Evolutionary conservation across 2,888 invertebrate genomes (phyloP), one percentile per base, ranked within the genome.

Genomic region (Drosophila stalkeri): DNA sequence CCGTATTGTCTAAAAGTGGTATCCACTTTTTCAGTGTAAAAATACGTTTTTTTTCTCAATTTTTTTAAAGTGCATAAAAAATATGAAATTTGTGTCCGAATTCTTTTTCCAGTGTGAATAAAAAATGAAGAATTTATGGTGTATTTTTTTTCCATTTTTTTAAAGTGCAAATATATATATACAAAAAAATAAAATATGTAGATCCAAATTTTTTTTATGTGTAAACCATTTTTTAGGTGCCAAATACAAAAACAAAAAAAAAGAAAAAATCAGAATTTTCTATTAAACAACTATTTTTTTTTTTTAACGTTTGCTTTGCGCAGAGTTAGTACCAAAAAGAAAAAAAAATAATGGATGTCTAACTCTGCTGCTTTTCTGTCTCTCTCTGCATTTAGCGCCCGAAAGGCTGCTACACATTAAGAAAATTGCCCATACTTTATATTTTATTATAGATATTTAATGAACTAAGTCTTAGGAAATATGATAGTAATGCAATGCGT

Each of bases 21-120:
- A 8, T 12, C 52, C 14, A 27, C 6, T 39, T 27, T 47, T 62
- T 18, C 23, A 41, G 56, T 20, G 57, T 23, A 7, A 31, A 14
- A 33, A 18, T 27, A 47, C 16, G 16, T 27, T 47, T 47, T 47
- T 43, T 46, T 47, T 27, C 27, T 9, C 64, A 16, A 11, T 12
- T 54, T 49, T 59, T 71, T 65, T 72, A 65, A 49, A 74, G 80
- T 80, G 79, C 35, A 49, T 55, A 16, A 46, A 43, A 37, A 18
- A n/a, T 47, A 20, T 31, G 27, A 37, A 65, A 56, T 41, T 23
- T 47, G 57, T 70, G 71, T 72, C 54, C 71, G 47, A 5, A 62
- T 70, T 75, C 27, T 27, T 71, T 35, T 68, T 66, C 57, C 64
- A 77, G 74, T 63, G 37, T 43, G 49, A 72, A 60, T 18, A 43